These are phyloP conservation scores for Drosophila silvestris DNA, from an alignment of 2,888 invertebrate genomes.

Conservation along the genomic window DNA sequence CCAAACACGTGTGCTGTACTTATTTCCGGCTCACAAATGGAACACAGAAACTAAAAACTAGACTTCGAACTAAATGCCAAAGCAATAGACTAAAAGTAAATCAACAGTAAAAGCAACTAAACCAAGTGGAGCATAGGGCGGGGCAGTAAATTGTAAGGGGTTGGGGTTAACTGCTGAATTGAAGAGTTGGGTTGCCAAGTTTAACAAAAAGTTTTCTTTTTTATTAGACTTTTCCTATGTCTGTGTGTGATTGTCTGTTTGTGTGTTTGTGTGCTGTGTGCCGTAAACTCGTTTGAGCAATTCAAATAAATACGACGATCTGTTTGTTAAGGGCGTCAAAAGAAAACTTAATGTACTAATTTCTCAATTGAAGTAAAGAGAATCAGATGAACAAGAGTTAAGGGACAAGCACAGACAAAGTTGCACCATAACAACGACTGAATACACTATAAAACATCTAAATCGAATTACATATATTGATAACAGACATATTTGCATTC, in stretches of 20 bases:
- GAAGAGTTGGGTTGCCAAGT: conserved; percentile 47
- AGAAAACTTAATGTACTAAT: conserved; percentile 82
- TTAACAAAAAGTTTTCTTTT: conserved; percentile 65
- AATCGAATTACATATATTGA: neutral
- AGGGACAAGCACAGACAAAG: neutral
- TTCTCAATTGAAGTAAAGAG: conserved; percentile 81
- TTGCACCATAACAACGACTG: neutral
- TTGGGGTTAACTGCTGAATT: conserved; percentile 29
- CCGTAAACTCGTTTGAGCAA: conserved; percentile 66
- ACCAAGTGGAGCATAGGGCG: conserved; percentile 36
- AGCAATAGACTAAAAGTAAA: conserved; percentile 78
- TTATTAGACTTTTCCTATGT: conserved; percentile 25
- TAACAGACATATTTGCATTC: too few species aligned
- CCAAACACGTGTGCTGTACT: conserved; percentile 69
- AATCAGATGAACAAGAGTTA: conserved; percentile 39
- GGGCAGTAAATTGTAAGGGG: neutral
- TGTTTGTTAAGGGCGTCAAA: conserved; percentile 74
- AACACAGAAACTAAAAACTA: conserved; percentile 70
- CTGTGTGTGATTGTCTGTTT: conserved; percentile 22
- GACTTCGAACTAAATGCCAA: conserved; percentile 69
- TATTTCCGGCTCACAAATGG: conserved; percentile 76
- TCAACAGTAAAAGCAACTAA: conserved; percentile 71
- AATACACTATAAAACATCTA: conserved; percentile 1
- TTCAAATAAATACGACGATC: conserved; percentile 75
- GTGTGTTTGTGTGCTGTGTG: conserved; percentile 32